Base-by-base conservation (phyloP, 2,888 invertebrate species). In the Epinotia bilunana region DNA sequence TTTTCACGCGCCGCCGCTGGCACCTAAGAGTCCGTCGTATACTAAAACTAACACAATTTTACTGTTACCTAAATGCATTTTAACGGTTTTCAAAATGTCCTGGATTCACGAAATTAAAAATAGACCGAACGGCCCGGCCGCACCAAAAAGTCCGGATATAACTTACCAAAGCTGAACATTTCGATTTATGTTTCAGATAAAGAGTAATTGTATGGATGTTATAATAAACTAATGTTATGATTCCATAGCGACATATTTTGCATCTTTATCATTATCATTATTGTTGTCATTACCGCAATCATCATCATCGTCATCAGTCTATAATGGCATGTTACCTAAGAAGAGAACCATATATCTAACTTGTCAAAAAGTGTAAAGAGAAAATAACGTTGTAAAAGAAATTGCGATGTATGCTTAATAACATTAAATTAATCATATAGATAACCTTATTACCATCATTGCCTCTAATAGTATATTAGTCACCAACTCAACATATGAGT, bases 51-150 rank as follows among this genome's bases (percentile, higher is more conserved):
- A 39, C 9, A 39, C 39, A 39, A 28, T 28, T 1, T 28, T 39
- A 53, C 33, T 28, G 12, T 33, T 23, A n/a, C n/a, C n/a, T n/a
- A n/a, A 20, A 49, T 23, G n/a, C 13, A 64, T 28, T 53, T 65
- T 53, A 65, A 33, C 33, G 28, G 5, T 11, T 65, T n/a, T 6
- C n/a, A 53, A 65, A 18, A 65, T 46, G 53, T n/a, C 23, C 28
- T 23, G 53, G 28, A 49, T n/a, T 49, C 53, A 33, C 33, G 7
- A 33, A 33, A 53, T 53, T 64, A 65, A 65, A 64, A 65, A 65
- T 65, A 65, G 53, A n/a, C 12, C 28, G 9, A 7, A 20, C 63
- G 28, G n/a, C 64, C 2, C 9, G 53, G 53, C 33, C 28, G 28
- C n/a, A 53, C n/a, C 53, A 53, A 53, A 53, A 53, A 49, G 12